phyloP scores from a whole-genome alignment of 1,140 invertebrate genomes.

The Drosophila trapezifrons region DNA sequence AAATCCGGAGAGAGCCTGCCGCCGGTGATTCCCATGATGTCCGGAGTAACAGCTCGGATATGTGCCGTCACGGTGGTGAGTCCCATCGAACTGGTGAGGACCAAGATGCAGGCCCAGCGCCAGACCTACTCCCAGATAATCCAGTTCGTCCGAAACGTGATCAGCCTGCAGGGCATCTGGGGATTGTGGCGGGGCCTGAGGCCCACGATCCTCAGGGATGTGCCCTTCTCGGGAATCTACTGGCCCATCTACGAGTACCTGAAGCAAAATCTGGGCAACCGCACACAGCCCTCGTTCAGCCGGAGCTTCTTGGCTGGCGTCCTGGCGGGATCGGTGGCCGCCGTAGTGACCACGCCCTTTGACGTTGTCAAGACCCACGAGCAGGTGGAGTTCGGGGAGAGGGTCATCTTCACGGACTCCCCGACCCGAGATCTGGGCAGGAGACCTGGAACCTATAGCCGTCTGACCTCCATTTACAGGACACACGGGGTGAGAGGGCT shows the following conservation, averaged over 20 bases:
- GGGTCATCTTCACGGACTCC: conserved; percentile 89
- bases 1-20: conserved; percentile 81
- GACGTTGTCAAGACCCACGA: conserved; percentile 99
- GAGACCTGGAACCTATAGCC: conserved; percentile 69
- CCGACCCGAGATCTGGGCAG: conserved; percentile 56
- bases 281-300: conserved; percentile 88
- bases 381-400: conserved; percentile 98
- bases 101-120: conserved; percentile 98
- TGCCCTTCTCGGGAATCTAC: conserved; percentile 98
- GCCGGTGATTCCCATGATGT: conserved; percentile 90
- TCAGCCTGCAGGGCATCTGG: conserved; percentile 89
- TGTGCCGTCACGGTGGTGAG: conserved; percentile 94
- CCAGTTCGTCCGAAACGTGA: conserved; percentile 85
- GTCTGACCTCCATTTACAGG: conserved; percentile 87
- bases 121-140: conserved; percentile 92
- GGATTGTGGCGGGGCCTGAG: conserved; percentile 95
- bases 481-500: conserved; percentile 89
- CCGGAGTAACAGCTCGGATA: conserved; percentile 92
- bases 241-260: conserved; percentile 96
- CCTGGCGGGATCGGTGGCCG: conserved; percentile 94
- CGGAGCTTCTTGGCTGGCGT: conserved; percentile 95
- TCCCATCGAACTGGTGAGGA: conserved; percentile 97
- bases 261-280: conserved; percentile 87
- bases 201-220: conserved; percentile 97
- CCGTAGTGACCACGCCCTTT: conserved; percentile 96